These are phyloP conservation scores for Simalia tracyae DNA, from an alignment of 2,797 vertebrate species.

Conservation along the genomic window DNA sequence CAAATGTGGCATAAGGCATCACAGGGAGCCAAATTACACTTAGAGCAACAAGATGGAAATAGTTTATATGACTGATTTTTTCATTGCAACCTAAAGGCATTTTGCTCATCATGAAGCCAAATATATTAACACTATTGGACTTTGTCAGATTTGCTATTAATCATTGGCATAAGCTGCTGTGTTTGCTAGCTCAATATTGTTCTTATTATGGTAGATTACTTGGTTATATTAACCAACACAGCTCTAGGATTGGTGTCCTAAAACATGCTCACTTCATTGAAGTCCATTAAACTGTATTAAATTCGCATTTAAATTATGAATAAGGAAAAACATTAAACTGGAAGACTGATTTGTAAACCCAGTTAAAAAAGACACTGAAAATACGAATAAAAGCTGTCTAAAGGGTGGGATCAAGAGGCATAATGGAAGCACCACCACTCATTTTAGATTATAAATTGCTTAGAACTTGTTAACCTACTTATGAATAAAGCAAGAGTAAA, in stretches of 20 bases:
- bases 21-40: background rate
- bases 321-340: background rate
- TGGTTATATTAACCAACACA: background rate
- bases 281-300: background rate
- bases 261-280: background rate
- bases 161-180: background rate
- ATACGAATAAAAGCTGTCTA: background rate
- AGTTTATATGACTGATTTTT: background rate
- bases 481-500: constrained; percentile 37
- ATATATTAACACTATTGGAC: background rate
- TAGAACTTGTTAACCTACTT: constrained; percentile 15
- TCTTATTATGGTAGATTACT: background rate
- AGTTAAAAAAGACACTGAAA: background rate
- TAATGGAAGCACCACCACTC: background rate
- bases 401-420: background rate
- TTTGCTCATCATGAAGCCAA: background rate
- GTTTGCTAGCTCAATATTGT: background rate
- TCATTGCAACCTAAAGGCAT: background rate
- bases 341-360: background rate
- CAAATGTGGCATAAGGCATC: background rate
- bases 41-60: background rate
- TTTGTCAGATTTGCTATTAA: background rate
- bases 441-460: background rate
- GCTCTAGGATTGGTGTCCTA: background rate
- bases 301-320: background rate